These are phyloP conservation scores for Rynchops niger DNA, from an alignment of 2,113 vertebrate genomes.

Conservation along the genomic window DNA sequence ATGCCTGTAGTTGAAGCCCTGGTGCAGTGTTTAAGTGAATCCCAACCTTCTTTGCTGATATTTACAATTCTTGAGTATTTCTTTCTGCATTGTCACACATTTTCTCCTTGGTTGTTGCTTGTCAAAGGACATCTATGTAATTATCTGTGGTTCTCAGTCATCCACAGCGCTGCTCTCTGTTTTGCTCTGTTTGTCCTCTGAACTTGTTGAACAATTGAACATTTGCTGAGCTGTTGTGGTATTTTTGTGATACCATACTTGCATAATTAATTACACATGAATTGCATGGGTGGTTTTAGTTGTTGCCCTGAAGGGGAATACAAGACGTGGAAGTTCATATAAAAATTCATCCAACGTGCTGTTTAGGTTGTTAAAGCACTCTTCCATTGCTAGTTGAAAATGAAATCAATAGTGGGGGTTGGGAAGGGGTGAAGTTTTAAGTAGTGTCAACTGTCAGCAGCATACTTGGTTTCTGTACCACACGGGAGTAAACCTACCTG, in stretches of 20 bases:
- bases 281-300: background rate
- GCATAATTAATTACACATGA: background rate
- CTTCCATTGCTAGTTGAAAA: background rate
- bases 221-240: background rate
- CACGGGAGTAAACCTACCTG: background rate
- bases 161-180: background rate
- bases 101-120: background rate
- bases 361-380: background rate
- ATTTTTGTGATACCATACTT: background rate
- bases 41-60: background rate
- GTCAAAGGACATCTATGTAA: background rate
- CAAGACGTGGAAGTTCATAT: background rate
- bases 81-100: background rate
- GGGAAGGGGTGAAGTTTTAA: background rate
- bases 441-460: background rate
- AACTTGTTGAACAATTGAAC: background rate
- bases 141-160: background rate
- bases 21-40: background rate
- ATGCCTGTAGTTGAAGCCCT: background rate
- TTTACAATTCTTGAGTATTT: background rate
- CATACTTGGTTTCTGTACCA: background rate
- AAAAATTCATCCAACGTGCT: background rate
- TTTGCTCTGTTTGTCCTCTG: background rate
- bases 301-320: background rate
- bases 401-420: background rate